These are phyloP conservation scores for Cyclophora punctaria DNA, from an alignment of 2,888 invertebrate species.

Conservation along the genomic window DNA sequence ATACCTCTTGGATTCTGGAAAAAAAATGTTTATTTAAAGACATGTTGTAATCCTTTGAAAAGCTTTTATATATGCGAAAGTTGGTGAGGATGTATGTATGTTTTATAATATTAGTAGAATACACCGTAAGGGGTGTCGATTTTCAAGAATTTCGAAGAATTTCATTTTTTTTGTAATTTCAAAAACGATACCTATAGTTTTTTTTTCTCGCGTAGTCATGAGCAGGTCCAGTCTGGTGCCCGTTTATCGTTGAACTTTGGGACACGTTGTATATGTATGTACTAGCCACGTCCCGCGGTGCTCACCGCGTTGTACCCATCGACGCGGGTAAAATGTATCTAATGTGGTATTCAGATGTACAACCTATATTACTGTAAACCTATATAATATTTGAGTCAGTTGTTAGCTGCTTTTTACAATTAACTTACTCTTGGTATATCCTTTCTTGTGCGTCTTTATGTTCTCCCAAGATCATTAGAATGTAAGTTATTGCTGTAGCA, in stretches of 20 bases:
- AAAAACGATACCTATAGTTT: too few species aligned
- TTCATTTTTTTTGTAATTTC: too few species aligned
- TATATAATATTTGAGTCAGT: constrained; percentile 15
- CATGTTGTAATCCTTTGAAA: constrained; percentile 4
- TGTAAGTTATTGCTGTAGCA: constrained; percentile 1
- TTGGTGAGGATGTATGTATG: too few species aligned
- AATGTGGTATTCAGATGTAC: constrained; percentile 5
- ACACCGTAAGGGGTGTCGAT: too few species aligned
- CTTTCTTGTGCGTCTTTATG: constrained; percentile 7
- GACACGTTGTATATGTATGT: too few species aligned
- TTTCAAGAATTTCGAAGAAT: too few species aligned
- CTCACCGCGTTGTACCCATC: too few species aligned
- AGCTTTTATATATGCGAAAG: not conserved
- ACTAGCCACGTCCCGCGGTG: too few species aligned
- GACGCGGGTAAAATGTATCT: constrained; percentile 1
- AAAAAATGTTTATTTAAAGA: not conserved
- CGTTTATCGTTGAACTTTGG: too few species aligned
- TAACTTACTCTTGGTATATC: constrained; percentile 10
- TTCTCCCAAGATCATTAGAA: constrained; percentile 6
- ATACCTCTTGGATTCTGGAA: constrained; percentile 17
- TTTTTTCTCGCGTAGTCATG: too few species aligned
- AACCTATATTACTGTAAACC: constrained; percentile 18
- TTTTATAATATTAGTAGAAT: too few species aligned
- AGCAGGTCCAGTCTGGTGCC: too few species aligned
- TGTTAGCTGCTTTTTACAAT: constrained; percentile 5